A percentile compares a stretch with the other conserved stretches of the same genome.
Evolutionary conservation across 2,888 invertebrate species (phyloP).

Genomic region (Acanthosepion pharaonis): DNA sequence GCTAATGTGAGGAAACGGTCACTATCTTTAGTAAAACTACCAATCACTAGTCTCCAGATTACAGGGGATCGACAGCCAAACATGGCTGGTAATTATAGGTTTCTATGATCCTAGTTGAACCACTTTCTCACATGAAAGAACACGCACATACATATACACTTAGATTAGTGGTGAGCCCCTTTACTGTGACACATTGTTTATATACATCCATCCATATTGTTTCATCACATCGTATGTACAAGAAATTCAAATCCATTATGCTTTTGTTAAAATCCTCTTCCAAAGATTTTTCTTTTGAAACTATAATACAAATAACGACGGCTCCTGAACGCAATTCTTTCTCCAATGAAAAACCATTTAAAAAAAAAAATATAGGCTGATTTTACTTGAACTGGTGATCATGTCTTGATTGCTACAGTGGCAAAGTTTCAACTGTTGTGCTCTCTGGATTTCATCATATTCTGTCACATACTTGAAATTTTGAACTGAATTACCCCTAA

Average conservation of each 20-base stretch:
- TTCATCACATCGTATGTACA: neutral
- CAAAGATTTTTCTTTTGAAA: neutral
- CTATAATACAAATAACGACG: neutral
- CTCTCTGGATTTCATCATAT: too few relatives aligned
- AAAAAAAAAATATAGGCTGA: too few relatives aligned
- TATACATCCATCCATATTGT: neutral
- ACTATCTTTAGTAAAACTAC: conserved; percentile 6
- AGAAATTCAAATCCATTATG: neutral
- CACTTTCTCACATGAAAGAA: neutral
- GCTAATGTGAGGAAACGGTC: neutral
- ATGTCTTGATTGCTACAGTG: too few relatives aligned
- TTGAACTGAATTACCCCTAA: too few relatives aligned
- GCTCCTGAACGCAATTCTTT: neutral
- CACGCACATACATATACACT: neutral
- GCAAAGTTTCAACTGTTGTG: too few relatives aligned
- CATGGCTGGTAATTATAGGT: conserved; percentile 40
- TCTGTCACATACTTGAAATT: too few relatives aligned
- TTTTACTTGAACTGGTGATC: too few relatives aligned
- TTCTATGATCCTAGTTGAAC: neutral
- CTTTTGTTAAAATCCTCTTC: neutral
- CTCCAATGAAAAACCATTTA: too few relatives aligned
- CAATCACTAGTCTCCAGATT: conserved; percentile 35
- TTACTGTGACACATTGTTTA: neutral
- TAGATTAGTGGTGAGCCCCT: neutral
- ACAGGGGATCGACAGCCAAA: conserved; percentile 40